These are phyloP conservation scores for Latrodectus geometricus DNA, from an alignment of 1,140 invertebrate genomes.

Conservation along the genomic window DNA sequence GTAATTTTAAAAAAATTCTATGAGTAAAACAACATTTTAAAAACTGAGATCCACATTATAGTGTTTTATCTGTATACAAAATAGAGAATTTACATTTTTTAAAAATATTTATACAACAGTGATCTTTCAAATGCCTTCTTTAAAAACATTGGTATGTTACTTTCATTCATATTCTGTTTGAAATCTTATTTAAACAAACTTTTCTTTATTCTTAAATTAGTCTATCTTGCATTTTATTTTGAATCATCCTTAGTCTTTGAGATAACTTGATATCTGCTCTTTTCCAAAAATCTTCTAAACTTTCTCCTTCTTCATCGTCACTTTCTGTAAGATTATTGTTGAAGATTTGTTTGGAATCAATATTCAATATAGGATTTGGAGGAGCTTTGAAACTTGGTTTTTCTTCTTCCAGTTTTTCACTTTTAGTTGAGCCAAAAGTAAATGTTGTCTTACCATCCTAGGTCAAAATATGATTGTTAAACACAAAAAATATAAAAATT, in stretches of 20 bases:
- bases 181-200: no score
- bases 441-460: neutral
- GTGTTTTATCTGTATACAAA: no score
- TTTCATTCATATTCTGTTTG: no score
- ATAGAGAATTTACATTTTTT: no score
- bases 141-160: no score
- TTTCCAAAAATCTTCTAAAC: constrained; percentile 37
- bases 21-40: no score
- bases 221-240: neutral
- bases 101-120: no score
- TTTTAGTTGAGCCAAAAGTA: constrained; percentile 8
- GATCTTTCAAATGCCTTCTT: no score
- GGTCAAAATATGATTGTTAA: neutral
- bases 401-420: constrained; percentile 16
- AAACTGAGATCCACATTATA: no score
- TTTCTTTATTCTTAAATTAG: no score
- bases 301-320: constrained; percentile 1
- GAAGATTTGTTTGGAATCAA: neutral
- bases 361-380: neutral
- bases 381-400: constrained; percentile 22
- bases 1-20: no score
- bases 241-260: constrained; percentile 8
- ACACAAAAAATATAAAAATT: no score
- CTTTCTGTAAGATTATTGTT: neutral
- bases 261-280: constrained; percentile 15